These are phyloP conservation scores for Lathronympha strigana DNA, from an alignment of 2,888 invertebrate species.

Conservation along the genomic window DNA sequence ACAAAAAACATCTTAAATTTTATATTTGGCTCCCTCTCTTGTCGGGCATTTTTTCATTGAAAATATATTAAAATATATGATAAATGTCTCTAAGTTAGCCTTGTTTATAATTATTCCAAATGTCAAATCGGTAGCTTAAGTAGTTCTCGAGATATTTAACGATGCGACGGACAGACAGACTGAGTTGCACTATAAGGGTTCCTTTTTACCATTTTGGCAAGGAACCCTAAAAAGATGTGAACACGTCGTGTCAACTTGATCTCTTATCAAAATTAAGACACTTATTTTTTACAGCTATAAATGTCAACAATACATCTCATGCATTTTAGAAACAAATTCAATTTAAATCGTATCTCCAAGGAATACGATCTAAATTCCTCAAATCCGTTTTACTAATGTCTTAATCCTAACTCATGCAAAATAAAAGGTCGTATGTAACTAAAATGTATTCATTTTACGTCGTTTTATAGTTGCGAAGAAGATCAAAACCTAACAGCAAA, in stretches of 20 bases:
- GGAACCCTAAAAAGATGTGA: too few relatives aligned
- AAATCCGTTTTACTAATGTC: conserved; percentile 5
- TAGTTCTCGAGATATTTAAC: too few relatives aligned
- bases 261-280: background rate
- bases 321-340: background rate
- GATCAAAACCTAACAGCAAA: conserved; percentile 13
- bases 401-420: conserved; percentile 3
- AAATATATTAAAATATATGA: too few relatives aligned
- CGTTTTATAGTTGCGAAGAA: background rate
- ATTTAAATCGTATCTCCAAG: background rate
- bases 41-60: too few relatives aligned
- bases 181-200: too few relatives aligned
- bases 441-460: background rate
- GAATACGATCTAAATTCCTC: background rate
- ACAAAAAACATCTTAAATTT: too few relatives aligned
- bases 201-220: too few relatives aligned
- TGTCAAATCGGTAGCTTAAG: too few relatives aligned
- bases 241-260: background rate
- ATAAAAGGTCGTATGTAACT: background rate
- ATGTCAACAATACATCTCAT: background rate
- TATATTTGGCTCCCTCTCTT: too few relatives aligned
- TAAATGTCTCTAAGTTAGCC: too few relatives aligned
- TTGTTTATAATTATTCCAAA: too few relatives aligned
- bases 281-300: background rate
- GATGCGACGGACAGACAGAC: too few relatives aligned